Evolutionary conservation across 1,140 invertebrate genomes (phyloP).

Genomic region (Zaprionus vittiger): DNA sequence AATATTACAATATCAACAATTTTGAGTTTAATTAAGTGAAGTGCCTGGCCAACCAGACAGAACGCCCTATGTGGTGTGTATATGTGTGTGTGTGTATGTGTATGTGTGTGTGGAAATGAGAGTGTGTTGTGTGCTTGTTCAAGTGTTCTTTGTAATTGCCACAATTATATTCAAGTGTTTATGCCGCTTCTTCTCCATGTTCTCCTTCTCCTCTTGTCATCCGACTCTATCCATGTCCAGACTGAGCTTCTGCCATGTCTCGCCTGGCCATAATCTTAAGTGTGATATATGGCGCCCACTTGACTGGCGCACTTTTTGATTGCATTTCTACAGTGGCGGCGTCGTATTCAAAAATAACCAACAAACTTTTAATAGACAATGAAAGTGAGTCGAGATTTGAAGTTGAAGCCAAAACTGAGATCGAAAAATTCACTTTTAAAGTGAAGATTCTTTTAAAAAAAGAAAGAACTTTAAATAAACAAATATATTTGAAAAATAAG

Average conservation of each 20-base stretch:
- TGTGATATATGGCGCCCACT: conserved; percentile 45
- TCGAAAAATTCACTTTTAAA: not conserved
- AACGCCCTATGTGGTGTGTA: conserved; percentile 4
- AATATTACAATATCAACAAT: conserved; percentile 57
- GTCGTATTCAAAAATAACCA: conserved; percentile 30
- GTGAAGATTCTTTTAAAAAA: not conserved
- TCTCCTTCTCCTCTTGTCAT: not conserved
- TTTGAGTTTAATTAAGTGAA: conserved; percentile 62
- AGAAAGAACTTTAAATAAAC: too few species aligned
- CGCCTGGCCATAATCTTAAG: conserved; percentile 46
- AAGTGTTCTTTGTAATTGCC: conserved; percentile 50
- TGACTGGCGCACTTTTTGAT: conserved; percentile 38
- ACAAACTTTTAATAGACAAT: conserved; percentile 37
- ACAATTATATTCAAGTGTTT: conserved; percentile 63
- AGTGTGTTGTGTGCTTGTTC: conserved; percentile 8
- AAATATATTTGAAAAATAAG: not conserved
- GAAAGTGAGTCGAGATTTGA: conserved; percentile 4
- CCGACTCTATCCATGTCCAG: conserved; percentile 11
- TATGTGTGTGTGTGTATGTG: conserved; percentile 3
- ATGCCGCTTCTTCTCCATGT: conserved; percentile 9
- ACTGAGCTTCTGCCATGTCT: conserved; percentile 17
- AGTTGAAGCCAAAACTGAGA: not conserved
- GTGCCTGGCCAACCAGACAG: conserved; percentile 34
- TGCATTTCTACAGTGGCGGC: conserved; percentile 20
- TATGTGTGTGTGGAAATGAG: conserved; percentile 3